Evolutionary conservation across 92 coral and sea anemone species (phyloP), one percentile per base, ranked within the genome.

Genomic region (Micromussa lordhowensis): DNA sequence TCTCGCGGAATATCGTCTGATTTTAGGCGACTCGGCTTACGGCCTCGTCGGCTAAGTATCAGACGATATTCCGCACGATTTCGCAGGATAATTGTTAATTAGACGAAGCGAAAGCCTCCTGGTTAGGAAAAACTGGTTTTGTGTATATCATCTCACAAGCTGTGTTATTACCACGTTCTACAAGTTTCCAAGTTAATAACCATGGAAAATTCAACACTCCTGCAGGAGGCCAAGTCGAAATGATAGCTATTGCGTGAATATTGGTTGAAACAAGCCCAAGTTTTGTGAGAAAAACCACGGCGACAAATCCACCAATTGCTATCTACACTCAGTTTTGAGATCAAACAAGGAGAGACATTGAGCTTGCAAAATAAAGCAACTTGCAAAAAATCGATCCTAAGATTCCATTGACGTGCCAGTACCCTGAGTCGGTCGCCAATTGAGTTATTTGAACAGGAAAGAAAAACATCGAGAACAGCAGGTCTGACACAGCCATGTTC

Each of bases 291-390:
- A 80, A 59, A 5, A 80, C 29, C 11, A 80, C 34, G 28, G 83
- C 83, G 4, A 59, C 71, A 80, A 80, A 80, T 80, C 72, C 59
- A 10, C 59, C 83, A 59, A 80, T 21, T 36, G 83, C 72, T 34
- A 80, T 80, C 72, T 72, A 80, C 71, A 58, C 83, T 12, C 34
- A 44, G 68, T 54, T 80, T 59, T 80, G 83, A 35, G 55, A 2
- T 10, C 72, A 58, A 24, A 80, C 72, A 2, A 7, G 16, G 5
- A 9, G 1, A 0, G 32, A 58, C 59, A 21, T 40, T 0, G n/a
- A n/a, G n/a, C n/a, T n/a, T n/a, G n/a, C n/a, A n/a, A 79, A 44
- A 21, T 1, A 21, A 15, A 11, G 51, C 12, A 19, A 80, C 72
- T 59, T 80, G 72, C 83, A 80, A 34, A 61, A 58, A 80, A 80